Conservation (phyloP, 2,113 vertebrate genomes). For the Hypomesus transpacificus region DNA sequence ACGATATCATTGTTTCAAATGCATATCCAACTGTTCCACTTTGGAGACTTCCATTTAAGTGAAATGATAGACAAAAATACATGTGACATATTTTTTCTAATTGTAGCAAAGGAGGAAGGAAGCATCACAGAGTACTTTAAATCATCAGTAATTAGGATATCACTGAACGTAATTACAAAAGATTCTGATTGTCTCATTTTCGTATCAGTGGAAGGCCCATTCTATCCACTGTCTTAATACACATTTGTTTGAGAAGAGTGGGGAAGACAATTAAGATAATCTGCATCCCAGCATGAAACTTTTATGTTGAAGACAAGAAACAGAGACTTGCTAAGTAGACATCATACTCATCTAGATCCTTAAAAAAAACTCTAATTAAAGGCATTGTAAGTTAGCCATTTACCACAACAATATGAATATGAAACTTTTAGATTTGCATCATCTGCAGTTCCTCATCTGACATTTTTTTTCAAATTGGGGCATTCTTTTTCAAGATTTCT, state of each 20-base stretch:
- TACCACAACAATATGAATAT: conserved; percentile 34
- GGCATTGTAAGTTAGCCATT: conserved; percentile 67
- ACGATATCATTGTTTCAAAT: conserved; percentile 78
- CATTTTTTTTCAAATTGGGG: too few relatives aligned
- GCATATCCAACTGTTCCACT: conserved; percentile 81
- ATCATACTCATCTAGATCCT: conserved; percentile 71
- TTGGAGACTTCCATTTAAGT: conserved; percentile 78
- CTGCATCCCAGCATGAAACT: conserved; percentile 88
- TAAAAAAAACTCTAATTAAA: conserved; percentile 79
- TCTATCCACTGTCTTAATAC: conserved; percentile 84
- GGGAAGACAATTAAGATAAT: conserved; percentile 92
- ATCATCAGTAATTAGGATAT: conserved; percentile 98
- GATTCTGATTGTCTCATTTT: conserved; percentile 98
- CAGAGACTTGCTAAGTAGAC: conserved; percentile 58
- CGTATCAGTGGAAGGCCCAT: conserved; percentile 82
- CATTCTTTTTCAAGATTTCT: too few relatives aligned
- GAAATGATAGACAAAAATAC: conserved; percentile 83
- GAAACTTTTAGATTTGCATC: background rate
- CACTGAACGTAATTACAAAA: conserved; percentile 93
- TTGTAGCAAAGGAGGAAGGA: conserved; percentile 85
- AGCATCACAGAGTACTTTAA: conserved; percentile 87
- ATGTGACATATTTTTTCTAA: conserved; percentile 92
- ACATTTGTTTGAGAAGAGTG: conserved; percentile 91
- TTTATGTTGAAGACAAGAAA: conserved; percentile 72
- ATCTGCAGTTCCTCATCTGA: background rate